Evolutionary conservation across 2,113 vertebrate genomes (phyloP).

Genomic region (Synchiropus splendidus): DNA sequence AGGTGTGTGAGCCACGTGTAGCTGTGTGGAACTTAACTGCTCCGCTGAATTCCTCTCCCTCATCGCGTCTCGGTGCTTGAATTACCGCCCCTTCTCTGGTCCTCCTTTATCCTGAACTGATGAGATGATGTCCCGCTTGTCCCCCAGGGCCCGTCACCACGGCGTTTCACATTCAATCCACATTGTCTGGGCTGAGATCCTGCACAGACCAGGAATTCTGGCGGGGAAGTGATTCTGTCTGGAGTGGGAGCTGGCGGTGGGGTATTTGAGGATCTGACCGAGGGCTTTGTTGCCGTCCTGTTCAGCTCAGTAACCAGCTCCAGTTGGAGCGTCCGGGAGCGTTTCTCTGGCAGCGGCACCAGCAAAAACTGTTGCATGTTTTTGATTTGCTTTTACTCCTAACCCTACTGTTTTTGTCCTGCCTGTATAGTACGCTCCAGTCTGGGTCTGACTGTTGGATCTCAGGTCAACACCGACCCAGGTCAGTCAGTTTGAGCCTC

Average conservation of each 20-base stretch:
- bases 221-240: slow-evolving; percentile 35
- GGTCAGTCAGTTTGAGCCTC: no score
- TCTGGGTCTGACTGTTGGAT: no score
- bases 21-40: slow-evolving; percentile 11
- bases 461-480: no score
- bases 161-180: slow-evolving; percentile 39
- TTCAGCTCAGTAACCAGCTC: slow-evolving; percentile 42
- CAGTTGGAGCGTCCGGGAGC: slow-evolving; percentile 28
- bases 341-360: no score
- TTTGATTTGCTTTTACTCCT: no score
- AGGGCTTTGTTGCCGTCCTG: slow-evolving; percentile 46
- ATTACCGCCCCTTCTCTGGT: slow-evolving; percentile 33
- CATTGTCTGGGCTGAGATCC: slow-evolving; percentile 49
- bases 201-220: slow-evolving; percentile 43
- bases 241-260: slow-evolving; percentile 25
- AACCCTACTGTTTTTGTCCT: no score
- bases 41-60: slow-evolving; percentile 15
- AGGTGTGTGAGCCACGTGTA: slow-evolving; percentile 52
- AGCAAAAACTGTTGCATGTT: no score
- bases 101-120: slow-evolving; percentile 21
- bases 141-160: slow-evolving; percentile 44
- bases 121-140: slow-evolving; percentile 38
- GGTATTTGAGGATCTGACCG: slow-evolving; percentile 41
- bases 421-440: no score
- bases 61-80: slow-evolving; percentile 31